Percentiles rank a stretch among this genome's conserved stretches.
phyloP scores from a whole-genome alignment of 64 coral and sea anemone genomes.

The Acropora tenuis region DNA sequence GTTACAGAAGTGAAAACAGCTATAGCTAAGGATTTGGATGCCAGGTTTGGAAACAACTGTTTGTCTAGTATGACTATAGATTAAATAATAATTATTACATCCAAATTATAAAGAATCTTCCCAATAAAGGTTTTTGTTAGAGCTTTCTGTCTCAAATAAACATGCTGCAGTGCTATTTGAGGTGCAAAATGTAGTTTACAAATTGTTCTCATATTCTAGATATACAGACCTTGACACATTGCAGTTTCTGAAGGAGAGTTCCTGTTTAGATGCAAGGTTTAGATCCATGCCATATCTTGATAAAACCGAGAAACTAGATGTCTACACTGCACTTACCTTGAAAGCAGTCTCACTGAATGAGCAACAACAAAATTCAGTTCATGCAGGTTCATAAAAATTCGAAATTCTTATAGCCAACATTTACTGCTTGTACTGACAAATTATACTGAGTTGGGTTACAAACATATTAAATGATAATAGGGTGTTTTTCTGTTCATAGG shows the following conservation, averaged over 20 bases:
- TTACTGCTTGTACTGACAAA: conserved; percentile 22
- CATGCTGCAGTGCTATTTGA: conserved; percentile 29
- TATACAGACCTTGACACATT: conserved; percentile 22
- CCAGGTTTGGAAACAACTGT: conserved; percentile 24
- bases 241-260: conserved; percentile 26
- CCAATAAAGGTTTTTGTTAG: conserved; percentile 15
- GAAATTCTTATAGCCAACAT: conserved; percentile 14
- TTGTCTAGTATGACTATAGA: not conserved
- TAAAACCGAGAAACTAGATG: conserved; percentile 14
- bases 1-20: conserved; percentile 24
- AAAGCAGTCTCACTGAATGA: conserved; percentile 37
- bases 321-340: conserved; percentile 41
- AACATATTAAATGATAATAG: conserved; percentile 29
- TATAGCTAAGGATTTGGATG: conserved; percentile 5
- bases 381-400: conserved; percentile 11
- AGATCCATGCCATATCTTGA: conserved; percentile 22
- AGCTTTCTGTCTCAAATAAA: conserved; percentile 3
- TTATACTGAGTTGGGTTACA: conserved; percentile 13
- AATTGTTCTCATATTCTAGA: conserved; percentile 8
- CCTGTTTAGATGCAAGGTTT: conserved; percentile 20
- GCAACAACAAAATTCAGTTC: conserved; percentile 14
- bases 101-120: conserved; percentile 25
- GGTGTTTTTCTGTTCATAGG: conserved; percentile 13
- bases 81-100: not conserved
- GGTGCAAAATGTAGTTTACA: conserved; percentile 34